Conservation (phyloP, 2,888 invertebrate genomes). For the Rhingia rostrata region DNA sequence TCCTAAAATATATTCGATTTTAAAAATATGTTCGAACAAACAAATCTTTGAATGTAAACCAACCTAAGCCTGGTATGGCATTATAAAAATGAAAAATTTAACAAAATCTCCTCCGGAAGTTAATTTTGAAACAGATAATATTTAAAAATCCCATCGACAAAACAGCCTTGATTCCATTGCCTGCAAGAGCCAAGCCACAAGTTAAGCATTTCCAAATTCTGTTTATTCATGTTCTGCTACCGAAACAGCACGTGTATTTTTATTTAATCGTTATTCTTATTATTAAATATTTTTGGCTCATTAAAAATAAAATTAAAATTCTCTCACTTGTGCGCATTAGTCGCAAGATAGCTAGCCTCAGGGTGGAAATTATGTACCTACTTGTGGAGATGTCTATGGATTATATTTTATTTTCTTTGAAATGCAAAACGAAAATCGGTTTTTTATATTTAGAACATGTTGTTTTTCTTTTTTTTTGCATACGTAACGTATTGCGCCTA, state of each 20-base stretch:
- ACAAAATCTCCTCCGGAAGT: too few species aligned
- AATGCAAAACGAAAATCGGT: background rate
- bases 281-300: background rate
- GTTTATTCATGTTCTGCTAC: background rate
- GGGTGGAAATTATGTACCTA: background rate
- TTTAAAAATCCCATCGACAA: too few species aligned
- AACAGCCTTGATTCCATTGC: too few species aligned
- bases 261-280: background rate
- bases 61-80: too few species aligned
- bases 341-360: background rate
- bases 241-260: slow-evolving; percentile 9
- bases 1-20: too few species aligned
- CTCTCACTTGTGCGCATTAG: slow-evolving; percentile 53
- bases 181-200: too few species aligned
- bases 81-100: too few species aligned
- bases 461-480: background rate
- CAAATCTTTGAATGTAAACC: too few species aligned
- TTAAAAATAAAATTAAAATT: slow-evolving; percentile 18
- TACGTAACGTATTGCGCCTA: background rate
- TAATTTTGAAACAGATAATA: too few species aligned
- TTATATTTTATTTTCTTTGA: slow-evolving; percentile 31
- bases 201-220: background rate
- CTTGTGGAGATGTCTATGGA: slow-evolving; percentile 23
- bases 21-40: too few species aligned
- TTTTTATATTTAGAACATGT: slow-evolving; percentile 28